Evolutionary conservation across 1,140 invertebrate genomes (phyloP).

Genomic region (Neodiprion lecontei): DNA sequence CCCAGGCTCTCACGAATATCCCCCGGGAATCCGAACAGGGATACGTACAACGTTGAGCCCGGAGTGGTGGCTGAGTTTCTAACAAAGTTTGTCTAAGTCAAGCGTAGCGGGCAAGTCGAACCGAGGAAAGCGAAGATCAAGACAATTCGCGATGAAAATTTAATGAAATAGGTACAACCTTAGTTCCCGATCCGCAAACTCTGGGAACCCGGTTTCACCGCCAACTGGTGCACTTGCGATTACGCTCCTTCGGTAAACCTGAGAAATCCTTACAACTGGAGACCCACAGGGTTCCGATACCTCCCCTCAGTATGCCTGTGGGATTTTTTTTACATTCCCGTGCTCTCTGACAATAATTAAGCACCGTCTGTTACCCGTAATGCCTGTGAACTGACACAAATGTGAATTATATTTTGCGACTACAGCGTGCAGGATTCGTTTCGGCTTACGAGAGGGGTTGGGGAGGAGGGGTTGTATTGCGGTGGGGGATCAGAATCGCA

Average conservation of each 20-base stretch:
- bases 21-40: constrained; percentile 29
- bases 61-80: constrained; percentile 28
- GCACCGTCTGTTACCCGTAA: too few species aligned
- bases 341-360: too few species aligned
- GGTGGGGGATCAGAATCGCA: constrained; percentile 18
- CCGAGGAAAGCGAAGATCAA: constrained; percentile 19
- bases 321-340: too few species aligned
- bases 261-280: too few species aligned
- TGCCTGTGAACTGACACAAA: too few species aligned
- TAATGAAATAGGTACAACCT: constrained; percentile 34
- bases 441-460: neutral
- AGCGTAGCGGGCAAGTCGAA: neutral
- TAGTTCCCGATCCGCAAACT: neutral
- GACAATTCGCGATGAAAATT: constrained; percentile 41
- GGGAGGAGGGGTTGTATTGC: constrained; percentile 19
- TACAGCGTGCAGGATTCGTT: neutral
- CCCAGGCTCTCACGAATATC: constrained; percentile 20
- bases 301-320: too few species aligned
- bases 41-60: constrained; percentile 24
- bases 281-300: too few species aligned
- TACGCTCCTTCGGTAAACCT: neutral
- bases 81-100: constrained; percentile 8
- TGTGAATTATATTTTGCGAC: too few species aligned
- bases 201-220: neutral
- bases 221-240: neutral